phyloP scores from a whole-genome alignment of 1,140 invertebrate species.

The Pissodes strobi region DNA sequence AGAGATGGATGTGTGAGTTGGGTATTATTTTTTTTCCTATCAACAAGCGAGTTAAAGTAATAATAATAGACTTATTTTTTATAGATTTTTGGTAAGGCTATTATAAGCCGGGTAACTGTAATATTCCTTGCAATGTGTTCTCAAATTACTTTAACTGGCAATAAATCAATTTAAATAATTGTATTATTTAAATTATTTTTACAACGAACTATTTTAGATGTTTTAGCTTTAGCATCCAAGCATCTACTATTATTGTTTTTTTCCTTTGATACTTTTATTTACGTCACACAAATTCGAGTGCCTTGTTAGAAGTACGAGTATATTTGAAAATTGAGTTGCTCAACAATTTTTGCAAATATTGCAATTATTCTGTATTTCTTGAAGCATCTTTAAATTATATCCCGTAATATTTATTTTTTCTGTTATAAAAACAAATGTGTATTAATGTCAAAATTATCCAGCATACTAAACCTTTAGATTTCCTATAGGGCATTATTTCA shows the following conservation, averaged over 20 bases:
- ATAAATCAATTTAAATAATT: too few species aligned
- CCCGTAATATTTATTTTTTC: too few species aligned
- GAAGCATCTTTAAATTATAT: too few species aligned
- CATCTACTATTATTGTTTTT: conserved; percentile 7
- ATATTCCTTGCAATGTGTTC: conserved; percentile 5
- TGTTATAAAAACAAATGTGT: too few species aligned
- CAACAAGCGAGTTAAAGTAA: conserved; percentile 26
- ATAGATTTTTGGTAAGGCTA: not conserved
- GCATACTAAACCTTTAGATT: conserved; percentile 5
- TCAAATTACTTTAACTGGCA: conserved; percentile 28
- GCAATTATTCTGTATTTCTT: too few species aligned
- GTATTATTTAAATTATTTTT: conserved; percentile 1
- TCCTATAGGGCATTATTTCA: conserved; percentile 25
- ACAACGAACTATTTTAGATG: conserved; percentile 15
- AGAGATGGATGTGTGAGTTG: conserved; percentile 3
- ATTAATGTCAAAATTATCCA: too few species aligned
- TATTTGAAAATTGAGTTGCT: too few species aligned
- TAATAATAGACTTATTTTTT: too few species aligned
- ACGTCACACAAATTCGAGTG: conserved; percentile 20
- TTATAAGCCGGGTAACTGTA: not conserved
- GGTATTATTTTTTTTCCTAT: not conserved
- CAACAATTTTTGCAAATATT: too few species aligned
- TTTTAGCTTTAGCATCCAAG: conserved; percentile 9
- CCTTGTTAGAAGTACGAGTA: conserved; percentile 21
- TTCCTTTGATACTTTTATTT: conserved; percentile 31